These are phyloP conservation scores for Amyelois transitella DNA, from an alignment of 1,140 invertebrate genomes.

Conservation along the genomic window DNA sequence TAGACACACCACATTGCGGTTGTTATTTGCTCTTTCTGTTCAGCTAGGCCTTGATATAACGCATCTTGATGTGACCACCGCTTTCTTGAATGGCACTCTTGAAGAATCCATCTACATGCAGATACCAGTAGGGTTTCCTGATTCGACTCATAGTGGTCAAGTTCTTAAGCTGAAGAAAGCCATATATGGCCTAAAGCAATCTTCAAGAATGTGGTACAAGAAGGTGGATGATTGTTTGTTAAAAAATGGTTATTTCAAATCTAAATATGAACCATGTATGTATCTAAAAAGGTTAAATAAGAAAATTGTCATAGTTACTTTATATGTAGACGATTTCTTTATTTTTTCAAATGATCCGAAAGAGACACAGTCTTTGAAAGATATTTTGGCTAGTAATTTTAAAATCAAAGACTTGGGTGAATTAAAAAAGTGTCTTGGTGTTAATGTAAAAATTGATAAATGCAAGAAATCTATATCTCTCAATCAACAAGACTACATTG, in stretches of 20 bases:
- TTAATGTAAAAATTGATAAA: constrained; percentile 1
- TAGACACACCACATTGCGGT: constrained; percentile 10
- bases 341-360: constrained; percentile 19
- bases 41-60: constrained; percentile 6
- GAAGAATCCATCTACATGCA: no score
- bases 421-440: constrained; percentile 6
- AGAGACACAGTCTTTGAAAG: background rate
- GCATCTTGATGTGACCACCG: constrained; percentile 10
- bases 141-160: no score
- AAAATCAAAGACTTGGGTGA: constrained; percentile 6
- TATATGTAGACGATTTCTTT: constrained; percentile 44
- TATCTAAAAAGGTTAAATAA: constrained; percentile 18
- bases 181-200: constrained; percentile 5
- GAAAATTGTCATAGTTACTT: no score
- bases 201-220: no score
- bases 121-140: no score
- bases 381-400: background rate
- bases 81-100: constrained; percentile 6
- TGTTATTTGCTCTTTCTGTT: constrained; percentile 11
- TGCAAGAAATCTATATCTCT: constrained; percentile 1
- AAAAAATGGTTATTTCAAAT: constrained; percentile 13
- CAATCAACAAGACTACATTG: constrained; percentile 24
- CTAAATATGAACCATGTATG: constrained; percentile 23
- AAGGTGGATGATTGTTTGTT: constrained; percentile 15
- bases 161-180: constrained; percentile 1